These are phyloP conservation scores for Chinchilla lanigera DNA, from an alignment of 2,113 vertebrate genomes.

Conservation along the genomic window DNA sequence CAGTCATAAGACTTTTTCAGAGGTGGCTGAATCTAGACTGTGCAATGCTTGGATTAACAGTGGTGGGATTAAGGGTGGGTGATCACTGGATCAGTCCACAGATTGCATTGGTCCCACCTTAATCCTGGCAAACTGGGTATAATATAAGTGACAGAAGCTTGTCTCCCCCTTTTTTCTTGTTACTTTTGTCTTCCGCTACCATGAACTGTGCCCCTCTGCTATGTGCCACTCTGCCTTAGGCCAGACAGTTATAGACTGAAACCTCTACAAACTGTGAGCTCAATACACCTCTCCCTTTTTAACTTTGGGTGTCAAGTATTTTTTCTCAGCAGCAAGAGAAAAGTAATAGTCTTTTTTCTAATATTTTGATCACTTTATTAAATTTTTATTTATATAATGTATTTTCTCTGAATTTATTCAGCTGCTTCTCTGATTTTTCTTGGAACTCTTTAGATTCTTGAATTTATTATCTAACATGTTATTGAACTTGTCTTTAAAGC, in stretches of 20 bases:
- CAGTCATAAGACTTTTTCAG: no score
- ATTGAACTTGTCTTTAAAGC: background rate
- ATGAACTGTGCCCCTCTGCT: background rate
- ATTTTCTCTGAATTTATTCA: background rate
- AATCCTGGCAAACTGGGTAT: no score
- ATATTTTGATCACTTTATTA: background rate
- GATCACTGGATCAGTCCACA: no score
- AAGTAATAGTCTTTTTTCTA: background rate
- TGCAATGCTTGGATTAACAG: no score
- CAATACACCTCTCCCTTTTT: background rate
- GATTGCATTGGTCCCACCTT: no score
- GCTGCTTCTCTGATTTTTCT: background rate
- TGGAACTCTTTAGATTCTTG: background rate
- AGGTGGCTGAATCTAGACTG: no score
- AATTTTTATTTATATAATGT: background rate
- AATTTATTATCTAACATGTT: background rate
- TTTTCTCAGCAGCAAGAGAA: background rate
- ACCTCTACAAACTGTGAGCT: background rate
- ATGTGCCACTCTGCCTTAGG: background rate
- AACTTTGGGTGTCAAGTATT: background rate
- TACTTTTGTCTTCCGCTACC: background rate
- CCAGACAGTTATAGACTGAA: background rate
- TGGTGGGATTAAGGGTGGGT: no score
- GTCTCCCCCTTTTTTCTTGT: background rate
- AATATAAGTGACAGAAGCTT: no score